Conservation (phyloP, 2,113 vertebrate species). For the Miniopterus natalensis region DNA sequence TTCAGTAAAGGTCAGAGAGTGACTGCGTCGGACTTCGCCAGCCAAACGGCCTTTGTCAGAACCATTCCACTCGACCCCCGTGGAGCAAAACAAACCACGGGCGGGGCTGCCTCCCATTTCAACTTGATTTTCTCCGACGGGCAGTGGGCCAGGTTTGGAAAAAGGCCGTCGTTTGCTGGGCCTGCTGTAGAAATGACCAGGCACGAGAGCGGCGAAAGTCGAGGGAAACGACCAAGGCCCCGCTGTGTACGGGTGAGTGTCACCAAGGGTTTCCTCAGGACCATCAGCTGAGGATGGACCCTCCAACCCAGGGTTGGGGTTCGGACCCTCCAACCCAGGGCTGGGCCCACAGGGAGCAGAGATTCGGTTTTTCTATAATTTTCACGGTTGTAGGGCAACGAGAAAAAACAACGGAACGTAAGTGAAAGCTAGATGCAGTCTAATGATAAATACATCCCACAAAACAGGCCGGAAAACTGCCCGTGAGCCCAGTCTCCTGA, state of each 20-base stretch:
- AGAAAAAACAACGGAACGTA: background rate
- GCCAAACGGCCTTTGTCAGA: background rate
- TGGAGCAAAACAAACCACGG: background rate
- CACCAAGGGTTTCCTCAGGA: background rate
- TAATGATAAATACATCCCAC: background rate
- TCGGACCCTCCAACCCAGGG: background rate
- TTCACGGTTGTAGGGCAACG: background rate
- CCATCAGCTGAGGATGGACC: no score
- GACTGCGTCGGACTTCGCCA: background rate
- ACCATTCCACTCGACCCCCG: background rate
- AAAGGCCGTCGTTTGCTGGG: background rate
- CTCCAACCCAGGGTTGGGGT: rapidly evolving
- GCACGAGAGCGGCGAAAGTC: background rate
- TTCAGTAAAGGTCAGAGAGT: rapidly evolving
- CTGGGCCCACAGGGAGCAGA: background rate
- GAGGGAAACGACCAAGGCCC: background rate
- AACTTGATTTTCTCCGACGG: background rate
- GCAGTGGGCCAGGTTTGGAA: background rate
- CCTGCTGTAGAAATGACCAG: background rate
- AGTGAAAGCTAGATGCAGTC: background rate
- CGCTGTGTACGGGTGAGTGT: no score
- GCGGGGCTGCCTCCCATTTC: background rate
- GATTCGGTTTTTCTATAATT: background rate
- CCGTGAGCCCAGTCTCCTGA: background rate
- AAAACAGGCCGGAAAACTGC: background rate